Evolutionary conservation across 2,797 vertebrate species (phyloP), one percentile per base, ranked within the genome.

Genomic region (Thripadectes ignobilis): DNA sequence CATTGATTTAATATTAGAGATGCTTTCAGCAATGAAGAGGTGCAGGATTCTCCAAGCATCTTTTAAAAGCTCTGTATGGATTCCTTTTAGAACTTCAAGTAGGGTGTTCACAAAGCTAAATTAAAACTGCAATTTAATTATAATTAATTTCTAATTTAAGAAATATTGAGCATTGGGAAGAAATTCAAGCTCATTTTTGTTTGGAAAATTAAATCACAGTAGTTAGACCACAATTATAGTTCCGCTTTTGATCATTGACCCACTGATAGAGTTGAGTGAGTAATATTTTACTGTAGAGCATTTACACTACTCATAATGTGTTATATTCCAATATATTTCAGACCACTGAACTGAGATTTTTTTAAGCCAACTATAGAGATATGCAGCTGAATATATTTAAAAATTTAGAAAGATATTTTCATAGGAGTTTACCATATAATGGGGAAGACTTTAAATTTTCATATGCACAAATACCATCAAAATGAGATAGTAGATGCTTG

Each of bases 1-100:
- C 68, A 93, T 93, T 96, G 85, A 96, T 95, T 92, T 88, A 92
- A 86, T 65, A 95, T 78, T 92, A 95, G 57, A 95, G 86, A 78
- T 83, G 79, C 87, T 95, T 90, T 96, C 75, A 96, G 72, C 76
- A 96, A 93, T 94, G 75, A 91, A 66, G 74, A 88, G 86, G 38
- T 73, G 91, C 21, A 55, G n/a, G 82, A 77, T 94, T 93, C 78
- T 71, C 58, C 51, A 84, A 94, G 36, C 41, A 32, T 72, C 39
- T 78, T 88, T 94, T 89, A 46, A 93, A 94, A 95, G 58, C 21
- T 95, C 46, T 5, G 1, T 26, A 7, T 55, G 59, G 19, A 24
- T 65, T 77, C 65, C 65, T 90, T 90, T 55, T 68, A 82, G 27
- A 88, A 36, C 14, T 84, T 23, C 18, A 75, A 91, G 24, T 24